phyloP scores from a whole-genome alignment of 2,888 invertebrate genomes.

The Caradrina kadenii region DNA sequence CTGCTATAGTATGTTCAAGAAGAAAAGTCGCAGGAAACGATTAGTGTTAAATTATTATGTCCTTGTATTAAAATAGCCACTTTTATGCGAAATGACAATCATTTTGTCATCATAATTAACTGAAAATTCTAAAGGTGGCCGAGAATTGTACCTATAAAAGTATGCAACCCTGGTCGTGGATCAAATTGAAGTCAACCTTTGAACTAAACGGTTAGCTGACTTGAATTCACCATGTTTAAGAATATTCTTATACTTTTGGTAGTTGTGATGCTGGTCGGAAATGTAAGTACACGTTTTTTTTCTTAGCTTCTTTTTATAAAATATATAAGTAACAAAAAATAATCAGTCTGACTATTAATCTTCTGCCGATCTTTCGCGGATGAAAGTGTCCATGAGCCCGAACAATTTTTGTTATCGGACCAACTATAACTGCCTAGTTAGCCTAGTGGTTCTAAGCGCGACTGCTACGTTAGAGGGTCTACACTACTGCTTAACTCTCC shows the following conservation, averaged over 20 bases:
- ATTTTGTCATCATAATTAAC: slow-evolving; percentile 48
- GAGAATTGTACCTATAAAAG: slow-evolving; percentile 39
- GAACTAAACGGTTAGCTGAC: slow-evolving; percentile 12
- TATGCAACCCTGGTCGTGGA: neutral
- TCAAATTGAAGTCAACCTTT: neutral
- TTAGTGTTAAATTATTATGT: slow-evolving; percentile 21
- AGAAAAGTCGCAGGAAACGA: neutral
- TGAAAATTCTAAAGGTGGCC: slow-evolving; percentile 8
- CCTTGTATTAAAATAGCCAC: slow-evolving; percentile 15
- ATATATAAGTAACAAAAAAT: no score
- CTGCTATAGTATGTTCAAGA: no score
- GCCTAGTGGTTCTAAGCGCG: no score
- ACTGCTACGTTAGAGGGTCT: no score
- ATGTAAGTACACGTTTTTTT: slow-evolving; percentile 31
- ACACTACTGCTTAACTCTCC: no score
- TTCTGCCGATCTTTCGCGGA: no score
- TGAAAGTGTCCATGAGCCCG: no score
- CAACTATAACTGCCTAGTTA: no score
- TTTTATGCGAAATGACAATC: slow-evolving; percentile 16
- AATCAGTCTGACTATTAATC: no score
- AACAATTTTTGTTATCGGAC: no score
- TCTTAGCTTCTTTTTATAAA: no score
- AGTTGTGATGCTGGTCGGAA: slow-evolving; percentile 37
- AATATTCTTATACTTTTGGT: slow-evolving; percentile 35
- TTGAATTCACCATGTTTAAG: slow-evolving; percentile 39